Evolutionary conservation across 2,113 vertebrate species (phyloP).

Genomic region (Hylia prasina): DNA sequence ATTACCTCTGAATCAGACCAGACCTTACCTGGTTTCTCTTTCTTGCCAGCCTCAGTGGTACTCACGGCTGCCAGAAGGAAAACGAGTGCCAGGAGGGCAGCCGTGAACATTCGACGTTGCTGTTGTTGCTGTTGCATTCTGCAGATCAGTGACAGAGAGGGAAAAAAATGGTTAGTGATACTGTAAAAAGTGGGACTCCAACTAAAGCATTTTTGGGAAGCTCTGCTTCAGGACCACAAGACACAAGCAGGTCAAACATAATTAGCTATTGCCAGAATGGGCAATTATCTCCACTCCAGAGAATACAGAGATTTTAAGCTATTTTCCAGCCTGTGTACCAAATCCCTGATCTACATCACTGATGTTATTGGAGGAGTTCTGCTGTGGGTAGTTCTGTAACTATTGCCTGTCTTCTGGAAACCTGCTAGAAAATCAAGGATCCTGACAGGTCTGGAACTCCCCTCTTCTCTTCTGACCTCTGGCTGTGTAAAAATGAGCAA

Average conservation of each 20-base stretch:
- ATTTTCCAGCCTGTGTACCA: neutral
- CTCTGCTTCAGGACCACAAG: neutral
- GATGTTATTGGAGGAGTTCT: neutral
- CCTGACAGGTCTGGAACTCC: neutral
- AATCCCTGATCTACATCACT: neutral
- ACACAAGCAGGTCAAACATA: neutral
- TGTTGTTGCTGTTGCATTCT: constrained; percentile 74
- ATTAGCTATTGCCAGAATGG: neutral
- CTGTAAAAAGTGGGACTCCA: neutral
- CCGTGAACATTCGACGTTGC: constrained; percentile 66
- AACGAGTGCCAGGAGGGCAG: constrained; percentile 70
- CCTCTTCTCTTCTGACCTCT: neutral
- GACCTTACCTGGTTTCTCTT: constrained; percentile 77
- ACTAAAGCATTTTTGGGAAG: neutral
- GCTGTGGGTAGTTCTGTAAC: neutral
- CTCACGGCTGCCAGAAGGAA: constrained; percentile 72
- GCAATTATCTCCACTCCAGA: neutral
- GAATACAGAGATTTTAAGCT: neutral
- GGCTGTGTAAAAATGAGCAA: neutral
- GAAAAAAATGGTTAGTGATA: neutral
- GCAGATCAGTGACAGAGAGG: neutral
- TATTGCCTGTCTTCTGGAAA: neutral
- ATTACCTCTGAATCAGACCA: neutral
- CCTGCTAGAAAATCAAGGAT: neutral
- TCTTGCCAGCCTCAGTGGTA: constrained; percentile 75